Conservation (phyloP, 2,113 vertebrate species). For the Numida meleagris region DNA sequence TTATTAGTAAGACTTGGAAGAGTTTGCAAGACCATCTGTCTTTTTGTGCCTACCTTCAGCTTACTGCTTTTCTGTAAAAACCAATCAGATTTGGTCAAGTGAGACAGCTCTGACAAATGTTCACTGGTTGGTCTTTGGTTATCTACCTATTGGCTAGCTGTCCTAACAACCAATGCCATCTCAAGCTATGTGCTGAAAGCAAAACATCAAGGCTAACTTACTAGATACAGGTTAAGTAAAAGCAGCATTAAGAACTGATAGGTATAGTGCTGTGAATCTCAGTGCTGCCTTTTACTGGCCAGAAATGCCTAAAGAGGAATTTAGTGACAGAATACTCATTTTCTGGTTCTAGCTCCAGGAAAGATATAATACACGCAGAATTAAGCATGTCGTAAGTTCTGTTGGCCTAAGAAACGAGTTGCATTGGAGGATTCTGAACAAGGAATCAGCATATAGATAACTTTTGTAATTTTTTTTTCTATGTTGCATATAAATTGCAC, state of each 20-base stretch:
- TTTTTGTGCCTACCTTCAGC: background rate
- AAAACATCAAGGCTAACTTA: background rate
- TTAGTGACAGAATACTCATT: background rate
- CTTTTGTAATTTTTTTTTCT: background rate
- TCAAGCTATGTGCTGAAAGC: background rate
- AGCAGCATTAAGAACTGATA: background rate
- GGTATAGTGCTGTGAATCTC: background rate
- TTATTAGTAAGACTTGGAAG: background rate
- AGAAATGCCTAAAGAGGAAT: background rate
- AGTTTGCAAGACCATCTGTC: background rate
- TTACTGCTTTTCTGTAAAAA: background rate
- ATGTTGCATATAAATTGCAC: background rate
- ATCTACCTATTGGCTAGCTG: background rate
- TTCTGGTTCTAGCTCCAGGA: background rate
- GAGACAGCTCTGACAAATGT: background rate
- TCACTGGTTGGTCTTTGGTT: background rate
- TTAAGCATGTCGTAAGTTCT: fast-evolving
- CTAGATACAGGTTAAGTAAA: background rate
- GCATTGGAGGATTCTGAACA: background rate
- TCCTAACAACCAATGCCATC: background rate
- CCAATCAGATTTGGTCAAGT: constrained; percentile 1
- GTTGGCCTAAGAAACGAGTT: background rate
- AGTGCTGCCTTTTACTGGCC: background rate
- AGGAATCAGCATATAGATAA: background rate
- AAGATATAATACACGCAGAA: background rate